Evolutionary conservation across 1,140 invertebrate genomes (phyloP), one percentile per base, ranked within the genome.

Genomic region (Eriocheir sinensis): DNA sequence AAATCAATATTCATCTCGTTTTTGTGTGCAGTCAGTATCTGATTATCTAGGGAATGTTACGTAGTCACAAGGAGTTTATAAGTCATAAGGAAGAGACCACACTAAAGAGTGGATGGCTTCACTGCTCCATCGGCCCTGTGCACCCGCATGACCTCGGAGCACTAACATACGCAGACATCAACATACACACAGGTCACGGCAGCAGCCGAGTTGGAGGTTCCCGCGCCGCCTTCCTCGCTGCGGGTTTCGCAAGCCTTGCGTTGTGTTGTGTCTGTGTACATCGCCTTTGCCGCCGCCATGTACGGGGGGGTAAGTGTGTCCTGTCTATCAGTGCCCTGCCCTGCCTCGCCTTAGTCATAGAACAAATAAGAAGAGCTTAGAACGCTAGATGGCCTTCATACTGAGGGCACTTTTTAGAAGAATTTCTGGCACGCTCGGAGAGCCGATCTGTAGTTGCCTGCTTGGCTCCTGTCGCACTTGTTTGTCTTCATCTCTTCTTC

Each of bases 281-380:
- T 32, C 4, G 6, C n/a, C 41, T 38, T 30, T 90, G 89, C 36
- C 89, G 32, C n/a, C 89, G 72, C 30, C 89, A 90, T 90, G 89
- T 90, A 90, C 53, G 89, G 89, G 89, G 89, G 89, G 89, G 89
- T 90, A 90, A 90, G 89, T 90, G 21, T 17, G 32, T 44, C 89
- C 53, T 40, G 85, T 88, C 38, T 88, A 15, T 34, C 30, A 21
- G 30, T 60, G 72, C 48, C 48, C 30, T 30, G 34, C 48, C 88
- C 40, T n/a, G 27, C n/a, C 41, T 53, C 88, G 30, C 27, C 44
- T 9, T 72, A 72, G 60, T 72, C 21, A 21, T n/a, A 89, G 41
- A 40, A 30, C 41, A 27, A n/a, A 30, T 48, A 53, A 48, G 38
- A 12, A 36, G n/a, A 60, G 30, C 89, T 72, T 90, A 90, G 89